Conservation (phyloP, 2,797 vertebrate species). For the Clarias platycephalus region DNA sequence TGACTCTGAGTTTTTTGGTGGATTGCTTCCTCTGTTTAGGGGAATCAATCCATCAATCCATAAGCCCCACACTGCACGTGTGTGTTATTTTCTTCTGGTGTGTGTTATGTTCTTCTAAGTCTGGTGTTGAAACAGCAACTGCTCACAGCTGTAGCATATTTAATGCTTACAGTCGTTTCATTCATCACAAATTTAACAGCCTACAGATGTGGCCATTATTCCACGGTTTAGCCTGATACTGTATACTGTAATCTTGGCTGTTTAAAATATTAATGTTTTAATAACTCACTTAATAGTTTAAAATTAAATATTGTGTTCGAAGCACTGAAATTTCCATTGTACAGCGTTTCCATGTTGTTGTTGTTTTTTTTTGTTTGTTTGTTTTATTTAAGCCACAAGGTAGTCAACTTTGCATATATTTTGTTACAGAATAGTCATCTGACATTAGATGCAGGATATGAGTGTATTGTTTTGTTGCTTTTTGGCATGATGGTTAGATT, state of each 20-base stretch:
- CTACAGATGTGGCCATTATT: slow-evolving; percentile 12
- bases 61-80: neutral
- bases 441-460: neutral
- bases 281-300: neutral
- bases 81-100: neutral
- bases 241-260: neutral
- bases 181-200: neutral
- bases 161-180: neutral
- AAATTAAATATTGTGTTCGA: neutral
- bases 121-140: neutral
- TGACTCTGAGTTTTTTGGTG: too few relatives aligned
- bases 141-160: slow-evolving; percentile 11
- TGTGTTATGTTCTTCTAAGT: neutral
- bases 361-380: neutral
- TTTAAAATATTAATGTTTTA: neutral
- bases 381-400: too few relatives aligned
- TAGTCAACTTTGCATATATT: neutral
- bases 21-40: too few relatives aligned
- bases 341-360: neutral
- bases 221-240: neutral
- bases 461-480: neutral
- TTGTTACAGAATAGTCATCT: neutral
- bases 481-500: neutral
- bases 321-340: neutral
- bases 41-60: neutral